These are phyloP conservation scores for Hyposoter dolosus DNA, from an alignment of 2,888 invertebrate genomes.

Conservation along the genomic window DNA sequence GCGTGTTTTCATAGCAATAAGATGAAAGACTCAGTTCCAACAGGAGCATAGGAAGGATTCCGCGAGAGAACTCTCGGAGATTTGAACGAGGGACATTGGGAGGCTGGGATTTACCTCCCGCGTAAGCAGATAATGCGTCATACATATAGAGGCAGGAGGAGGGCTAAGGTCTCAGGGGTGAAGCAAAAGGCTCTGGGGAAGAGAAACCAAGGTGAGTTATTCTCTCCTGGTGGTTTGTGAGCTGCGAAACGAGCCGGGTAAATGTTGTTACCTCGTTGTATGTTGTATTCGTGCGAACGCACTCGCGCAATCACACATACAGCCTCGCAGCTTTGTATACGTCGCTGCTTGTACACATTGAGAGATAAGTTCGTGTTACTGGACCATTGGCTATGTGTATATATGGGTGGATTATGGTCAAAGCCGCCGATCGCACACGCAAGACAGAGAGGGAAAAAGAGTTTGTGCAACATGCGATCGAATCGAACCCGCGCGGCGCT, in stretches of 20 bases:
- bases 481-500: conserved; percentile 61
- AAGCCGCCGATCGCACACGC: conserved; percentile 27
- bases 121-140: conserved; percentile 60
- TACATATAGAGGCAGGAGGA: conserved; percentile 29
- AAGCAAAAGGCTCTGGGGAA: not conserved
- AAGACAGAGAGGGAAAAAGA: conserved; percentile 15
- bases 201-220: conserved; percentile 46
- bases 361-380: conserved; percentile 28
- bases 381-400: conserved; percentile 14
- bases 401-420: conserved; percentile 26
- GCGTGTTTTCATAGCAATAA: not conserved
- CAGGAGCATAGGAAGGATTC: not conserved
- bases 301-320: conserved; percentile 14
- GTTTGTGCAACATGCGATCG: conserved; percentile 58
- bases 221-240: conserved; percentile 47
- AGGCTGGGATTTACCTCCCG: conserved; percentile 53
- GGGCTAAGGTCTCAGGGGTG: conserved; percentile 9
- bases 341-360: not conserved
- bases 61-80: not conserved
- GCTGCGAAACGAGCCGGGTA: conserved; percentile 21
- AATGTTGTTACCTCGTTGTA: conserved; percentile 14
- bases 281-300: conserved; percentile 23
- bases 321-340: not conserved
- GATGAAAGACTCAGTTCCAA: not conserved
- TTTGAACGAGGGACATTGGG: conserved; percentile 52